phyloP scores from a whole-genome alignment of 2,797 vertebrate genomes.

The Coilia nasus region DNA sequence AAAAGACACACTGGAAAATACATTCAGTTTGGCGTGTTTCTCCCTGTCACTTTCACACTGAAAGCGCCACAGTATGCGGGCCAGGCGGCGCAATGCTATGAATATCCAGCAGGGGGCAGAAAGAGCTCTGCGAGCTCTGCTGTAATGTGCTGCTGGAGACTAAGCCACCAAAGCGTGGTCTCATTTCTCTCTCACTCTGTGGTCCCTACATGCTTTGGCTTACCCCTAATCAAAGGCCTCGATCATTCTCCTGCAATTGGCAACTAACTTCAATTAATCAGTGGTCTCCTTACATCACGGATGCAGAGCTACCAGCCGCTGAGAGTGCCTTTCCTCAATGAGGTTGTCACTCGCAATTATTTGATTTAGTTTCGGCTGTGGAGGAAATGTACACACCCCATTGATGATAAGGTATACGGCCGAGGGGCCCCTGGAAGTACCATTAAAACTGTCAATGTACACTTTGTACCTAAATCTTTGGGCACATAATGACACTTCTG shows the following conservation, averaged over 20 bases:
- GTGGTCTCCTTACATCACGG: constrained; percentile 61
- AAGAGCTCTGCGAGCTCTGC: constrained; percentile 50
- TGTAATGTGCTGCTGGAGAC: background rate
- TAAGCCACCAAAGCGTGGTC: background rate
- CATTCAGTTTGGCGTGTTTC: constrained; percentile 42
- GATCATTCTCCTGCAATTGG: constrained; percentile 62
- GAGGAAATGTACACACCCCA: constrained; percentile 80
- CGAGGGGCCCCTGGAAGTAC: constrained; percentile 65
- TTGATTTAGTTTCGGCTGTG: constrained; percentile 68
- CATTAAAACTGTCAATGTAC: constrained; percentile 62
- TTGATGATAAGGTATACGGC: constrained; percentile 77
- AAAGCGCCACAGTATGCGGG: constrained; percentile 41
- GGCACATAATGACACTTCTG: constrained; percentile 58
- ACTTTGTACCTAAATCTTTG: constrained; percentile 50
- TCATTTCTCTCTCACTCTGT: background rate
- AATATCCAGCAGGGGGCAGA: constrained; percentile 70
- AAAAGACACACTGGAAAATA: constrained; percentile 59
- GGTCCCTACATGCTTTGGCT: background rate
- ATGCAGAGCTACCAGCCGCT: constrained; percentile 57
- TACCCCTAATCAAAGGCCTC: background rate
- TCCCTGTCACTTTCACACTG: constrained; percentile 6
- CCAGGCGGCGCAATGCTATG: constrained; percentile 4
- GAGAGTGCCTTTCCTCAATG: constrained; percentile 68
- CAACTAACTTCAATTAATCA: constrained; percentile 65
- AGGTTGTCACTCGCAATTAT: constrained; percentile 70